Base-by-base conservation (phyloP, 2,888 invertebrate genomes). In the Hydroisotoma schaefferi region DNA sequence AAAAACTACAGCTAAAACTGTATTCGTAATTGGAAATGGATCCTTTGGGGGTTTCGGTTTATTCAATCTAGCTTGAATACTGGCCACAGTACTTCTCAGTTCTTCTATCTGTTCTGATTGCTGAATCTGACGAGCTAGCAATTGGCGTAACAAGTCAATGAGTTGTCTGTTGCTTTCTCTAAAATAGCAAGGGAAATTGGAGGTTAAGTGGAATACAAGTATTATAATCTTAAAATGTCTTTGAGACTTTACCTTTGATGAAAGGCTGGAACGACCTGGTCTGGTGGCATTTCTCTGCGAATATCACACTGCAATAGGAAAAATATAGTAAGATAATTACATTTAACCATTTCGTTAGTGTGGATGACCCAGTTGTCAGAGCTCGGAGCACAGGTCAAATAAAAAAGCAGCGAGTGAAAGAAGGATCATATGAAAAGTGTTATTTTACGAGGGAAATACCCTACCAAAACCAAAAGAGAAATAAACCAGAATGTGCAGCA, bases 21-120 rank as follows among this genome's bases (percentile, higher is more conserved):
- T 67, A 37, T 68, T 70, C 0, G 73, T 73, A 8, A 73, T 60
- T 1, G 71, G 73, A 49, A 73, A 73, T 2, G 73, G 73, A 56
- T 73, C 73, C 44, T 71, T 71, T 8, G 67, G 68, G 26, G 64
- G 64, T 27, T 69, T 68, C 1, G 72, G 72, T 52, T 66, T 68
- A 2, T 67, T 40, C 33, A 73, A 63, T 40, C 60, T 53, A 1
- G 70, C 69, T 54, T 73, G 71, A 53, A 73, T 73, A 43, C 65
- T 67, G 12, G 68, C 68, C 15, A 73, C 73, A 8, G 71, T 65
- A 10, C 61, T 56, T 29, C 67, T 63, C 20, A 73, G 56, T 37
- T 71, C 67, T 44, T 69, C 70, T n/a, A 73, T 73, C 59, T 73
- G 73, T 33, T 73, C 73, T 0, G 73, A 71, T 51, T 73, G 73